Conservation (phyloP, 1,140 invertebrate genomes). For the Eubasilissa regina region DNA sequence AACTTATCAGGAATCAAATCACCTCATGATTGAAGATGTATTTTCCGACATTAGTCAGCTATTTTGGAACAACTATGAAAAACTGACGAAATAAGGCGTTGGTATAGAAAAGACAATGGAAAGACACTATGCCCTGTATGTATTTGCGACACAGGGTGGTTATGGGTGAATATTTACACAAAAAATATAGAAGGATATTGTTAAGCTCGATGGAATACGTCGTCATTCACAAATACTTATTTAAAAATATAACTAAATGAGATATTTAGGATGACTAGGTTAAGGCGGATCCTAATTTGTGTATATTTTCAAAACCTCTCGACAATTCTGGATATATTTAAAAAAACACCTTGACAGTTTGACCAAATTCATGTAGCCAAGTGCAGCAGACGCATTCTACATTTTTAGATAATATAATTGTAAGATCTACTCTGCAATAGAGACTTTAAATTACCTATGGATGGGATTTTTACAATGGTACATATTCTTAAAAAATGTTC, state of each 20-base stretch:
- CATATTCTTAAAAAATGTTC: no score
- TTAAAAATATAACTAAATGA: slow-evolving; percentile 54
- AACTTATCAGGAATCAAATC: slow-evolving; percentile 38
- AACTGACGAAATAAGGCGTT: not conserved
- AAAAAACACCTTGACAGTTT: no score
- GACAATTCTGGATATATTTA: not conserved
- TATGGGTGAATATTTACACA: slow-evolving; percentile 37
- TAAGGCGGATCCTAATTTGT: slow-evolving; percentile 25
- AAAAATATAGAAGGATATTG: slow-evolving; percentile 36
- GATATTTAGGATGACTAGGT: slow-evolving; percentile 48
- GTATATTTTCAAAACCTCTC: not conserved
- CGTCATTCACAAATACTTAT: slow-evolving; percentile 47
- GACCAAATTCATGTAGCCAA: no score
- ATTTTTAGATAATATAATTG: no score
- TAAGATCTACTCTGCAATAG: no score
- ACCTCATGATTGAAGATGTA: slow-evolving; percentile 33
- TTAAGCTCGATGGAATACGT: slow-evolving; percentile 58
- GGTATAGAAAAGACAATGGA: slow-evolving; percentile 15
- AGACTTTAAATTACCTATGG: no score
- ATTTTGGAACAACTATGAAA: not conserved
- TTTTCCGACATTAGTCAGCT: no score
- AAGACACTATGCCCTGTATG: slow-evolving; percentile 39
- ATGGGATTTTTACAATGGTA: no score
- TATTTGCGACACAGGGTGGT: slow-evolving; percentile 22
- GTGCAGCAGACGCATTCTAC: no score